Evolutionary conservation across 2,113 vertebrate genomes (phyloP), one percentile per base, ranked within the genome.

Genomic region (Paralichthys olivaceus): DNA sequence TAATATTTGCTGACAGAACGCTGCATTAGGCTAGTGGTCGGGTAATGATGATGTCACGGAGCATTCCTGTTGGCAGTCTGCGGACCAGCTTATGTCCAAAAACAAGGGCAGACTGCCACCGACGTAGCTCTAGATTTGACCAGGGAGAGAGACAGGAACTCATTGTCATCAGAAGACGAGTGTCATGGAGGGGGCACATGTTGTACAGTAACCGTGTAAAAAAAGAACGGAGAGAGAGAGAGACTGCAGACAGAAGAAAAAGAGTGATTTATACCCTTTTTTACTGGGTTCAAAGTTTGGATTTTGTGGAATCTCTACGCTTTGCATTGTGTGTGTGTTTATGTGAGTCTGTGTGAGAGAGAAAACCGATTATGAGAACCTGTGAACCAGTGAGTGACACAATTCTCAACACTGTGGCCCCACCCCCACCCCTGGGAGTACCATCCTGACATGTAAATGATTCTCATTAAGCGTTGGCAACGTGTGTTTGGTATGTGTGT

Each of bases 321-420:
- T 84, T 80, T 84, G 78, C 81, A 76, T 77, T 65, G 26, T 54
- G 59, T 74, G 57, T 70, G 59, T 67, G 60, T 70, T 72, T 53
- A 69, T 83, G 59, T 66, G 87, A 57, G 82, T 82, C 75, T 78
- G 81, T 54, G 77, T 79, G 84, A 80, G 83, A 90, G 84, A 90
- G 84, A 90, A 88, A 83, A 84, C 86, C 82, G 86, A 93, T 91
- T 88, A 91, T 90, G 92, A 92, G 91, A 92, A 93, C 88, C 91
- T 93, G 92, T 93, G 92, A 93, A 93, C 90, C 91, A 91, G 79
- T 78, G 85, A 90, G 88, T 93, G 92, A 93, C 92, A 93, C 92
- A 92, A 93, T 93, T 93, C 92, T 93, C 92, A 93, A 93, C 92
- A 89, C 87, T 88, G 90, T 90, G 89, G 83, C 87, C 90, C 89